phyloP scores from a whole-genome alignment of 2,113 vertebrate species.

The Corydoras sp. region DNA sequence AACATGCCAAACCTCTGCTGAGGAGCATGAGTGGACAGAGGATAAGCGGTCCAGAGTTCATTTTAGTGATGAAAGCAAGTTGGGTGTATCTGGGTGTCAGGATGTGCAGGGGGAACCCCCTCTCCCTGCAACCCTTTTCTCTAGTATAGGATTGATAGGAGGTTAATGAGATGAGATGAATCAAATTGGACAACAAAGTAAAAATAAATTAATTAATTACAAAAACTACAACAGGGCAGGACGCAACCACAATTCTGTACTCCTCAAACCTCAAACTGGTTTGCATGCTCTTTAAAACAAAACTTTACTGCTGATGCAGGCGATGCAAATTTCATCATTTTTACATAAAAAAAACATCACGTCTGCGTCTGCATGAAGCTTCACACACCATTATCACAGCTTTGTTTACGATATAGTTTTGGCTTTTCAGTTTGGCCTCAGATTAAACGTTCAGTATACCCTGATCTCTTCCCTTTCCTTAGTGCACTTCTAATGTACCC shows the following conservation, averaged over 20 bases:
- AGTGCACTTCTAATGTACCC: too few relatives aligned
- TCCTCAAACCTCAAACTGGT: background rate
- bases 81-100: too few relatives aligned
- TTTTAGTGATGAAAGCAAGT: too few relatives aligned
- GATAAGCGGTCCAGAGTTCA: too few relatives aligned
- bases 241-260: background rate
- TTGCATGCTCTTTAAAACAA: slow-evolving; percentile 20
- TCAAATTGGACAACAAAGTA: too few relatives aligned
- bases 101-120: too few relatives aligned
- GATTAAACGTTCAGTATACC: background rate
- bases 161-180: too few relatives aligned
- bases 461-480: background rate
- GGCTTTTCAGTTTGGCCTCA: background rate
- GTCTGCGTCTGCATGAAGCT: background rate
- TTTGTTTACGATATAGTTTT: background rate
- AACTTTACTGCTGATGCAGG: background rate
- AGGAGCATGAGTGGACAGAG: too few relatives aligned
- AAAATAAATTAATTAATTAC: too few relatives aligned
- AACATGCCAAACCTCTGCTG: too few relatives aligned
- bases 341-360: background rate
- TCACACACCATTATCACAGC: background rate
- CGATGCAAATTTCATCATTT: slow-evolving; percentile 26
- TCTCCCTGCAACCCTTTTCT: too few relatives aligned
- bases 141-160: too few relatives aligned
- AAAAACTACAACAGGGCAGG: background rate